Percentiles rank a stretch among this genome's conserved stretches.
These are phyloP conservation scores for Athalia rosae DNA, from an alignment of 2,888 invertebrate species.

Conservation along the genomic window DNA sequence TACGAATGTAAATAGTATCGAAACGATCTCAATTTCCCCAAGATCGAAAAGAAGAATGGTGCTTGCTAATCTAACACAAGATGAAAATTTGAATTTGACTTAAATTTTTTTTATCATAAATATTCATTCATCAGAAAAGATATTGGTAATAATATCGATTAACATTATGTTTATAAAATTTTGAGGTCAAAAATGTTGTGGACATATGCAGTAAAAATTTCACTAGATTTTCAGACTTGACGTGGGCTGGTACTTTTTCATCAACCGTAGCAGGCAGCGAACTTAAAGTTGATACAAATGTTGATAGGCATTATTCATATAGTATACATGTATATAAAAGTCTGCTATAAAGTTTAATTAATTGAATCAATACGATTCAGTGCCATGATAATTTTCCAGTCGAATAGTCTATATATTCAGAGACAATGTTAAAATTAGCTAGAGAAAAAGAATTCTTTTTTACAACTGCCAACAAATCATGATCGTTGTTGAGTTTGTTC, in stretches of 20 bases:
- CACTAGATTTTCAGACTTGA: conserved; percentile 19
- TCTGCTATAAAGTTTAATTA: conserved; percentile 17
- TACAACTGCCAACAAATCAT: conserved; percentile 16
- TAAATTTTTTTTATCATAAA: background rate
- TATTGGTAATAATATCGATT: background rate
- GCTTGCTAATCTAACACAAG: conserved; percentile 14
- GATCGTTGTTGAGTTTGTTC: background rate
- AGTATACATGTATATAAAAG: conserved; percentile 11
- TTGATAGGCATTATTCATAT: conserved; percentile 24
- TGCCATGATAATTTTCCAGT: conserved; percentile 27
- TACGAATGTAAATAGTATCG: conserved; percentile 36
- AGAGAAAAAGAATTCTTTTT: background rate
- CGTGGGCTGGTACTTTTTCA: background rate
- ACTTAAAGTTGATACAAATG: conserved; percentile 23
- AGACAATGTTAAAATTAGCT: conserved; percentile 7
- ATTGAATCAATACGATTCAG: conserved; percentile 22
- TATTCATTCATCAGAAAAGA: background rate
- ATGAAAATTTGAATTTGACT: background rate
- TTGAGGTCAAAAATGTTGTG: conserved; percentile 11
- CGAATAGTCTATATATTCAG: conserved; percentile 6
- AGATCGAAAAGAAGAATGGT: conserved; percentile 35
- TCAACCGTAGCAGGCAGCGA: conserved; percentile 24
- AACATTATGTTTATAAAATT: conserved; percentile 19
- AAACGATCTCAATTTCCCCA: conserved; percentile 7
- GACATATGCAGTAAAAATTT: conserved; percentile 1